A percentile compares a stretch with the other conserved stretches of the same genome.
Evolutionary conservation across 2,888 invertebrate genomes (phyloP).

Genomic region (Hyppa rectilinea): DNA sequence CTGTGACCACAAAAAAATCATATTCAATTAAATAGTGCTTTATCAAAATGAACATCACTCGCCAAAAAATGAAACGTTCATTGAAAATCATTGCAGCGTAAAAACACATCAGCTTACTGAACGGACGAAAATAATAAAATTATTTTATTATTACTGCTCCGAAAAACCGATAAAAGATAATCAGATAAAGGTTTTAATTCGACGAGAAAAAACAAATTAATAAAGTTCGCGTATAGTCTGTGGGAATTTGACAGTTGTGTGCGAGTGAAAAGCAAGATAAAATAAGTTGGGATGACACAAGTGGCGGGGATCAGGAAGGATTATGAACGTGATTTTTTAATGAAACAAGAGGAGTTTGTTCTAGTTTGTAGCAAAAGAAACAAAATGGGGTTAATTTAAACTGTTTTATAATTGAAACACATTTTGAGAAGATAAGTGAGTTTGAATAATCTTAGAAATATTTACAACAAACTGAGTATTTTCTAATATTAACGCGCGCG

Average conservation of each 20-base stretch:
- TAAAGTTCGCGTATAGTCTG: constrained; percentile 73
- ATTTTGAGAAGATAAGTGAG: not conserved
- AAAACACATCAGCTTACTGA: constrained; percentile 86
- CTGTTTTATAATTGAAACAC: not conserved
- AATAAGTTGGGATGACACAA: constrained; percentile 68
- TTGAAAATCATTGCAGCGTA: constrained; percentile 76
- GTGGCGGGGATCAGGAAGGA: constrained; percentile 52
- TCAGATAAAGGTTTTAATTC: constrained; percentile 89
- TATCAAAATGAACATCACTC: constrained; percentile 60
- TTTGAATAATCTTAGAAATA: not conserved
- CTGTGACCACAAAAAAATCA: constrained; percentile 55
- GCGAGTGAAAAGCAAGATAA: constrained; percentile 53
- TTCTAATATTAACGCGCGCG: not conserved
- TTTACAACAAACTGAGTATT: not conserved
- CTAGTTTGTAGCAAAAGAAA: not conserved
- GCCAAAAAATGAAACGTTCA: constrained; percentile 73
- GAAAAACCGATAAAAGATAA: constrained; percentile 83
- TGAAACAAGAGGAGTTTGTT: constrained; percentile 39
- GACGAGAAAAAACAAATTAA: constrained; percentile 73
- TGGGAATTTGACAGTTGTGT: constrained; percentile 86
- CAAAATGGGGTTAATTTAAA: not conserved
- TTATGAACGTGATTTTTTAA: constrained; percentile 59
- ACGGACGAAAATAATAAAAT: constrained; percentile 74
- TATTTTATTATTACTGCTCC: constrained; percentile 74
- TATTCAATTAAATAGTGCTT: constrained; percentile 55